phyloP scores from a whole-genome alignment of 2,113 vertebrate species.

The Malurus alboscapulatus region DNA sequence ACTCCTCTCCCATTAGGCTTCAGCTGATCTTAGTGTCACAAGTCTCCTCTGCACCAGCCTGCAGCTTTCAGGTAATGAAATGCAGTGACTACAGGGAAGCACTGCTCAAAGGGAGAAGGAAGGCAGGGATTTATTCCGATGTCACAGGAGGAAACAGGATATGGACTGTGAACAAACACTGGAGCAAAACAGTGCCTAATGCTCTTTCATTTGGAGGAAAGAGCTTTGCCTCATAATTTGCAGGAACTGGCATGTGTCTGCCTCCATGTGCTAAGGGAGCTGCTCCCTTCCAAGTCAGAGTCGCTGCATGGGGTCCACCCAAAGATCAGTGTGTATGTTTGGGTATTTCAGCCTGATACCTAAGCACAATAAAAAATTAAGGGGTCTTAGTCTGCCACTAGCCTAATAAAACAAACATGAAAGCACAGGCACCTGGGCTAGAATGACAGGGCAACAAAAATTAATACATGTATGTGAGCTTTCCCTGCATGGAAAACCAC shows the following conservation, averaged over 20 bases:
- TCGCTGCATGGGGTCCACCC: not conserved
- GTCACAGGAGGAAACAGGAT: not conserved
- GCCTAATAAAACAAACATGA: not conserved
- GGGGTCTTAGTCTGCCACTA: not conserved
- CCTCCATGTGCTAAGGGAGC: not conserved
- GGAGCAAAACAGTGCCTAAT: not conserved
- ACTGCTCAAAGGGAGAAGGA: not conserved
- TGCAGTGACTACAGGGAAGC: not conserved
- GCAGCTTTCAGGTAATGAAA: constrained; percentile 24
- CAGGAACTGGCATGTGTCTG: not conserved
- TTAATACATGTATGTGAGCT: not conserved
- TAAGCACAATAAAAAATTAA: not conserved
- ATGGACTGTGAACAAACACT: not conserved
- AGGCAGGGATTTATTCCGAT: not conserved
- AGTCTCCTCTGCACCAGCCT: constrained; percentile 48
- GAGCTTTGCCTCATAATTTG: not conserved
- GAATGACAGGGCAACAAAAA: not conserved
- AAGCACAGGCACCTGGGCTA: not conserved
- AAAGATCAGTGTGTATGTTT: not conserved
- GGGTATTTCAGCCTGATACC: not conserved
- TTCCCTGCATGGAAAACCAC: not conserved
- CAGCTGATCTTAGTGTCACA: constrained; percentile 35
- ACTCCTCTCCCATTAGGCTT: constrained; percentile 35
- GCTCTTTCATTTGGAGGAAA: not conserved
- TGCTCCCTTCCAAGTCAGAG: not conserved